phyloP scores from a whole-genome alignment of 2,888 invertebrate species.

The Eurytoma californica region DNA sequence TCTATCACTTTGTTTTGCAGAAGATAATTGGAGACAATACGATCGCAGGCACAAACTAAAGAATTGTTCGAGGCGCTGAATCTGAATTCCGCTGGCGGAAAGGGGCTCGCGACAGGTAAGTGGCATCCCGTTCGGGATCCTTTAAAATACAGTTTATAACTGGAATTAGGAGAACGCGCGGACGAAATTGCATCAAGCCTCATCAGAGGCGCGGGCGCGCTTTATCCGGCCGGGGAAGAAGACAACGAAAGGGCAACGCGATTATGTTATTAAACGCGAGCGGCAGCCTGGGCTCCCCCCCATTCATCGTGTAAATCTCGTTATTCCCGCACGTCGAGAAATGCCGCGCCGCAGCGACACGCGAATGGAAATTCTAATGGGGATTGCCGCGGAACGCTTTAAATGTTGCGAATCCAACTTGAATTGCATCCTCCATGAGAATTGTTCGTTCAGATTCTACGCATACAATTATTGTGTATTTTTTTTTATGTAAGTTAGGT shows the following conservation, averaged over 20 bases:
- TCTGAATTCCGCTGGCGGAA: background rate
- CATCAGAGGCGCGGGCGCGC: background rate
- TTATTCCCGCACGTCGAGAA: constrained; percentile 1
- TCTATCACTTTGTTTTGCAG: too few relatives aligned
- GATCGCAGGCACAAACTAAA: background rate
- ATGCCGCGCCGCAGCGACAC: background rate
- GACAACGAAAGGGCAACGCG: constrained; percentile 22
- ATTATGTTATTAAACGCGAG: constrained; percentile 37
- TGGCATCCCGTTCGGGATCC: constrained; percentile 18
- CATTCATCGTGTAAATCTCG: constrained; percentile 3
- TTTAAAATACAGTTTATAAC: constrained; percentile 45
- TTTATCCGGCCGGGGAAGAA: background rate
- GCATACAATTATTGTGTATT: too few relatives aligned
- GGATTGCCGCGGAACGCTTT: background rate
- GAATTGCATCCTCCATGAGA: too few relatives aligned
- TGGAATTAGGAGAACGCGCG: constrained; percentile 25
- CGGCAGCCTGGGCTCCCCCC: too few relatives aligned
- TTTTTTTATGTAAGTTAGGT: too few relatives aligned
- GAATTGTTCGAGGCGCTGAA: background rate
- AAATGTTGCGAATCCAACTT: background rate
- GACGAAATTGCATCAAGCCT: constrained; percentile 19
- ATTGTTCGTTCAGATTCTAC: too few relatives aligned
- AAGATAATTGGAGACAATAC: background rate
- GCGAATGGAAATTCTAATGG: constrained; percentile 17
- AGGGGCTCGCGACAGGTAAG: background rate